Percentiles rank a stretch among this genome's conserved stretches.
These are phyloP conservation scores for Nothoprocta pentlandii DNA, from an alignment of 2,113 vertebrate species.

Conservation along the genomic window DNA sequence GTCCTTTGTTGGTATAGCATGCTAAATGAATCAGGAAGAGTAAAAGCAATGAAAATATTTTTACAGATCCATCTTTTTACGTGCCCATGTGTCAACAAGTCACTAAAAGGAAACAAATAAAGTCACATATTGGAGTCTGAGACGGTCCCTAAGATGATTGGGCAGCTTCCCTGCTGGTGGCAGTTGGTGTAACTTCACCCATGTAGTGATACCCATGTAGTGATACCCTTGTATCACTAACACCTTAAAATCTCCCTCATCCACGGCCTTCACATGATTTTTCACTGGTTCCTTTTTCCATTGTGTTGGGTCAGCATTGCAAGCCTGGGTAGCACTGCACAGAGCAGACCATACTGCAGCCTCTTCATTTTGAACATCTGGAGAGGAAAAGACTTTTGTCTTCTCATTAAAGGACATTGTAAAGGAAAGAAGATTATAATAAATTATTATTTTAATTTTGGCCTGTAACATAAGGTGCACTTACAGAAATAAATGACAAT, in stretches of 20 bases:
- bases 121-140: neutral
- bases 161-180: neutral
- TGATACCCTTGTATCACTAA: neutral
- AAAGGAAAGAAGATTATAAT: neutral
- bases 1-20: neutral
- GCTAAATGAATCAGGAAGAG: neutral
- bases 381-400: neutral
- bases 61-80: neutral
- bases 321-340: neutral
- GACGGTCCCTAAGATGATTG: neutral
- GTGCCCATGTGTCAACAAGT: neutral
- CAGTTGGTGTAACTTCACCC: neutral
- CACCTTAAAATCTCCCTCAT: neutral
- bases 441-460: neutral
- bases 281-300: neutral
- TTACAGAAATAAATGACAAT: neutral
- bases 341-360: neutral
- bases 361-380: neutral
- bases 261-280: fast-evolving
- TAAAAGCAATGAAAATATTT: neutral
- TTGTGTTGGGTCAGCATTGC: neutral
- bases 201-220: neutral
- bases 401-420: neutral
- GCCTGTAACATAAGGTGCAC: neutral
- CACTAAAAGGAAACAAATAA: neutral